A percentile compares a stretch with the other conserved stretches of the same genome.
Conservation (phyloP, 2,797 vertebrate species). For the Neopelma chrysocephalum region DNA sequence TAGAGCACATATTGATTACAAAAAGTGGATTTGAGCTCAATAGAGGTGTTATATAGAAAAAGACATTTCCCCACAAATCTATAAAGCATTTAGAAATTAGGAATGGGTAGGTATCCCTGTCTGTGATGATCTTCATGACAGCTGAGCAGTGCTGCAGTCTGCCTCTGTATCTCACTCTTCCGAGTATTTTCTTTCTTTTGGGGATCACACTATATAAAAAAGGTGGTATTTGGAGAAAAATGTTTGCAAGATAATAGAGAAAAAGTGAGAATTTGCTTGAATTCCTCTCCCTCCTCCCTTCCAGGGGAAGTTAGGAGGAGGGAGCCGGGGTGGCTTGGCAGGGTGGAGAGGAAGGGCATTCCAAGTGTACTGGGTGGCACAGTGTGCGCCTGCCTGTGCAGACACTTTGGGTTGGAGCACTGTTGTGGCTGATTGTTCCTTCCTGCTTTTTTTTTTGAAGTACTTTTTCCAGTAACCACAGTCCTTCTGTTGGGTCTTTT, state of each 20-base stretch:
- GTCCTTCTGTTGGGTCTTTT: background rate
- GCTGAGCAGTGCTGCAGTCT: background rate
- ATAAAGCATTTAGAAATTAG: background rate
- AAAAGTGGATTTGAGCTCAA: background rate
- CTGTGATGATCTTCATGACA: background rate
- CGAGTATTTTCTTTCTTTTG: background rate
- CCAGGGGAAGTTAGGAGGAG: background rate
- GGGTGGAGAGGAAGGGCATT: background rate
- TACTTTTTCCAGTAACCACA: slow-evolving; percentile 20
- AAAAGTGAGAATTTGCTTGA: background rate
- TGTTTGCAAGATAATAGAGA: background rate
- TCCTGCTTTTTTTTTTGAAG: background rate
- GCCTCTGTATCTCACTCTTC: background rate
- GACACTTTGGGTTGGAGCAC: background rate
- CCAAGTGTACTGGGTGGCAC: slow-evolving; percentile 22
- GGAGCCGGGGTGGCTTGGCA: background rate
- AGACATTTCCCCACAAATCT: background rate
- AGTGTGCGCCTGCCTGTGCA: background rate
- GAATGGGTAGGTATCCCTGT: background rate
- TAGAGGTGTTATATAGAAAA: background rate
- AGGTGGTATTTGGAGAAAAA: background rate
- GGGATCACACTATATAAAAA: background rate
- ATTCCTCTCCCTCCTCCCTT: background rate
- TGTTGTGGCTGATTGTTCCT: background rate
- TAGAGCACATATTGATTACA: background rate